Conservation (phyloP, 1,140 invertebrate species). For the Trichoplusia ni region DNA sequence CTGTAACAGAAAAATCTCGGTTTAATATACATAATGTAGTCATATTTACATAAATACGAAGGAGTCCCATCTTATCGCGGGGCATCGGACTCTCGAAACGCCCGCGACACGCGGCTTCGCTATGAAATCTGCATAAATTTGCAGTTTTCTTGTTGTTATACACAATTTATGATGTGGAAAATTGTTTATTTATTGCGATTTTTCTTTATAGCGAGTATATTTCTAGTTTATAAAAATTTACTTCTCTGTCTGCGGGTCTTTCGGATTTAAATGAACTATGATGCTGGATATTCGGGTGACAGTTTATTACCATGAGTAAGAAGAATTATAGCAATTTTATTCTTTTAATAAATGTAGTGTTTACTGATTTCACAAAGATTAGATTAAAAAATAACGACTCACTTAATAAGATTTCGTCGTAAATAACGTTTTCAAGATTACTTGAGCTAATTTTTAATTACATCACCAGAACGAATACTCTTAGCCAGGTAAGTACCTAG, state of each 20-base stretch:
- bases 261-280: background rate
- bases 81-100: conserved; percentile 46
- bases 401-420: too few species aligned
- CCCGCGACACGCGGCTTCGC: conserved; percentile 53
- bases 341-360: too few species aligned
- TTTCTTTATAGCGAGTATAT: conserved; percentile 31
- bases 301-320: too few species aligned
- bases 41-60: conserved; percentile 49
- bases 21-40: conserved; percentile 40
- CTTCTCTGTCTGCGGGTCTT: background rate
- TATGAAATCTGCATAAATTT: conserved; percentile 69
- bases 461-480: too few species aligned
- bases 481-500: too few species aligned
- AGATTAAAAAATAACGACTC: too few species aligned
- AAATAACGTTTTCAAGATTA: too few species aligned
- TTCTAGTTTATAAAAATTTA: conserved; percentile 9
- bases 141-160: conserved; percentile 68
- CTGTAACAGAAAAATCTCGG: conserved; percentile 41
- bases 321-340: too few species aligned
- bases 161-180: conserved; percentile 61
- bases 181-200: conserved; percentile 61
- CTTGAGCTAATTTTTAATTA: too few species aligned
- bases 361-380: too few species aligned
- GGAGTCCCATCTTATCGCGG: conserved; percentile 33
- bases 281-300: background rate